phyloP scores from a whole-genome alignment of 1,140 invertebrate species.

The Periplaneta americana region DNA sequence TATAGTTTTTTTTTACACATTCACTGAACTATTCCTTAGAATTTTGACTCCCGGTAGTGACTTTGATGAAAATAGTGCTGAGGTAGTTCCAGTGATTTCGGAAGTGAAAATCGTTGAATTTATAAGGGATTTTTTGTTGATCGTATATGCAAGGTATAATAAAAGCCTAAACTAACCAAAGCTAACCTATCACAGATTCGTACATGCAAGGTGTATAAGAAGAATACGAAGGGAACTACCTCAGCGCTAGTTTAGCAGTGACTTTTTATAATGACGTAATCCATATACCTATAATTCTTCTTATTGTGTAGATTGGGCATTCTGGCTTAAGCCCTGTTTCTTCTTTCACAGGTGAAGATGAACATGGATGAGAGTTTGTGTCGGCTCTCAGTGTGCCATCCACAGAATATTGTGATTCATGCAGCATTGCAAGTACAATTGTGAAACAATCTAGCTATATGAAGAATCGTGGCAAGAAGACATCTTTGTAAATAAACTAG shows the following conservation, averaged over 20 bases:
- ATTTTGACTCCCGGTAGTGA: too few species aligned
- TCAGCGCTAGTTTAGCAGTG: too few species aligned
- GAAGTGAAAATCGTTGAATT: too few species aligned
- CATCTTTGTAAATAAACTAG: background rate
- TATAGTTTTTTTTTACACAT: background rate
- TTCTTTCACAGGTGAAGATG: conserved; percentile 6
- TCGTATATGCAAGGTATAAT: too few species aligned
- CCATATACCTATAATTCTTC: background rate
- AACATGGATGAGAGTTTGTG: background rate
- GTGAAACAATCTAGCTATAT: background rate
- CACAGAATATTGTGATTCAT: background rate
- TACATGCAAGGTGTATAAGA: too few species aligned
- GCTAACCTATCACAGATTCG: too few species aligned
- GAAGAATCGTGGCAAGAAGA: background rate
- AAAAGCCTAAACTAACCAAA: too few species aligned
- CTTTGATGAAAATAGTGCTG: too few species aligned
- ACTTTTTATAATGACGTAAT: background rate
- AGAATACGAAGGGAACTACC: too few species aligned
- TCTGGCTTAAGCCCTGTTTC: background rate
- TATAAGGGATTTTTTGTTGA: too few species aligned
- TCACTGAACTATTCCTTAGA: background rate
- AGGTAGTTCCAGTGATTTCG: too few species aligned
- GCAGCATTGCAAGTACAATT: background rate
- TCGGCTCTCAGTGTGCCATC: background rate
- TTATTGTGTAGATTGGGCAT: background rate